These are phyloP conservation scores for Todiramphus saurophagus DNA, from an alignment of 2,113 vertebrate species.

Conservation along the genomic window DNA sequence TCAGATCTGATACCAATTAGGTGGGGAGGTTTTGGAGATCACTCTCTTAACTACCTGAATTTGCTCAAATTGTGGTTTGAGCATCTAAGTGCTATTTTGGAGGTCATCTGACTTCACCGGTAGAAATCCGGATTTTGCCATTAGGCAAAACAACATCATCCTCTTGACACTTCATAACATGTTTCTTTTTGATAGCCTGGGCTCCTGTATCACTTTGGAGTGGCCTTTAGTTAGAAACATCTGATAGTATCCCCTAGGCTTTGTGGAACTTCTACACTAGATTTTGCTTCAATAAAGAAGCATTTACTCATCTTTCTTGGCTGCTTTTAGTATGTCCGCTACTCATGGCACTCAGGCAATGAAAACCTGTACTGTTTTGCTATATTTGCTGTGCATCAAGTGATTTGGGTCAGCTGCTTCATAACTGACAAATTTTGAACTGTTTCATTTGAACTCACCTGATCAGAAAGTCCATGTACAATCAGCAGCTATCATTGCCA, in stretches of 20 bases:
- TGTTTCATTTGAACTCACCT: neutral
- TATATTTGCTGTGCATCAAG: neutral
- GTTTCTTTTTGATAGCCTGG: neutral
- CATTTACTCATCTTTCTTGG: neutral
- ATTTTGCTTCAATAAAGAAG: neutral
- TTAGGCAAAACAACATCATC: neutral
- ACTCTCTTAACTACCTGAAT: neutral
- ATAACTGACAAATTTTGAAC: neutral
- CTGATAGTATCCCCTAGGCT: neutral
- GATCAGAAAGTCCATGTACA: neutral
- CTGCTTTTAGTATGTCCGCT: neutral
- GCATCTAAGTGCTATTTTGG: neutral
- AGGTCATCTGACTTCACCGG: neutral
- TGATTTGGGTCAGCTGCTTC: neutral
- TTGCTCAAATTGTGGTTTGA: neutral
- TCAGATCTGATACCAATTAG: neutral
- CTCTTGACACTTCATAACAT: neutral
- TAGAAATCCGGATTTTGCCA: neutral
- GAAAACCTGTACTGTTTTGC: neutral
- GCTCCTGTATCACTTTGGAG: neutral
- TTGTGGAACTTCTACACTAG: neutral
- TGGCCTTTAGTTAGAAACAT: neutral
- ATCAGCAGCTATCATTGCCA: neutral
- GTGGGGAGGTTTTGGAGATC: neutral
- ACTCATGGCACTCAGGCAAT: neutral